Evolutionary conservation across 2,888 invertebrate genomes (phyloP), one percentile per base, ranked within the genome.

Genomic region (Pogonocherus hispidulus): DNA sequence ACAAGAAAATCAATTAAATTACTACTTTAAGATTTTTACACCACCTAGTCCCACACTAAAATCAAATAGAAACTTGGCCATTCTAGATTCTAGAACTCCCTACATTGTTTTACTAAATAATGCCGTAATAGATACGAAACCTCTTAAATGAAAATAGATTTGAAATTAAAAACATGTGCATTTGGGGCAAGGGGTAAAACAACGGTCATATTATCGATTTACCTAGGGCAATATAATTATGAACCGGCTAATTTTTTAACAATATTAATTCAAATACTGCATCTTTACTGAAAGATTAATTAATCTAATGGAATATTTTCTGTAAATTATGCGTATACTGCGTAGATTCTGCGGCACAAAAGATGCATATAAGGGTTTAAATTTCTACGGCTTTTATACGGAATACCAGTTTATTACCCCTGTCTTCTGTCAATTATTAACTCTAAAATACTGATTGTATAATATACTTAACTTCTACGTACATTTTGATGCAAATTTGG

Each of bases 201-300:
- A 81, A 80, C 79, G 76, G 78, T 79, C 78, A 78, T 79, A 81
- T 84, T 85, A 85, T 85, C 81, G 84, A 85, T 85, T 85, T 81
- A 80, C 79, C 80, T 78, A 41, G 71, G 69, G 72, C 72, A 63
- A 56, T 69, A 67, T 54, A 62, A 73, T 35, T 57, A 65, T 44
- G 56, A 60, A 52, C 55, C 18, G 27, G 16, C 16, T 32, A 27
- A 59, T 54, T 62, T 52, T 8, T 35, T n/a, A 14, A 37, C 19
- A 51, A 62, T 9, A 51, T 51, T 16, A 19, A 18, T 8, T 19
- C 47, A 8, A 18, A n/a, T 47, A 20, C 19, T 19, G 4, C 47
- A 47, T 41, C 1, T 41, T 5, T 41, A 41, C n/a, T 41, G 5
- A 16, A 41, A 14, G 2, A 41, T 32, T 1, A 54, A 35, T 54